Evolutionary conservation across 2,113 vertebrate genomes (phyloP), one percentile per base, ranked within the genome.

Genomic region (Patagioenas fasciata): DNA sequence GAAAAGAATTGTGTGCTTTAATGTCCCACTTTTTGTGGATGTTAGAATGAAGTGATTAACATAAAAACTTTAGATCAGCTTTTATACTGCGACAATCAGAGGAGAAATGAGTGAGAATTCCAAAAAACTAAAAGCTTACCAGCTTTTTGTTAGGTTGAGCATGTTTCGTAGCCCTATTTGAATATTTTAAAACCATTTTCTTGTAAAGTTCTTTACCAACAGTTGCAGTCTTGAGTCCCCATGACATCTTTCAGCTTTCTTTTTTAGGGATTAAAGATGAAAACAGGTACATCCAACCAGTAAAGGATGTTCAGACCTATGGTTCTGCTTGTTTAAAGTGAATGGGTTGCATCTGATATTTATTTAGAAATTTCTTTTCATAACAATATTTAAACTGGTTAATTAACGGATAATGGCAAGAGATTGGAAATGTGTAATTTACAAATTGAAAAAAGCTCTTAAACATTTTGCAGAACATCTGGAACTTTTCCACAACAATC

Each of bases 381-480:
- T 48, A 82, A 2, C 32, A 91, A 75, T 89, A 95, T 91, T 95
- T 95, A 40, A 92, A 57, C 25, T 53, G 15, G 5, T 57, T 94
- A 91, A 89, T 92, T 92, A 85, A 84, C 44, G 28, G 31, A 54
- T 88, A 85, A 91, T 70, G 50, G 25, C 8, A 80, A 66, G 58
- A 75, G 17, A 86, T 73, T 9, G 25, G 44, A 92, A 92, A 81
- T 15, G 1, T 69, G 11, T 82, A 69, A 94, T 85, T 90, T 94
- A 64, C 34, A 90, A 91, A 97, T 89, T 91, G 36, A 91, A 96
- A 90, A 84, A 91, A 80, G 62, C 64, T 96, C 74, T 95, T 95
- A 87, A 93, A 96, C 67, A 23, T 74, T 96, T 96, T 85, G 3
- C 44, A 88, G 75, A 91, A 80, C 81, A 95, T 95, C 94, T 97